Base-by-base conservation (phyloP, 2,888 invertebrate species). In the Parasteatoda lunata region DNA sequence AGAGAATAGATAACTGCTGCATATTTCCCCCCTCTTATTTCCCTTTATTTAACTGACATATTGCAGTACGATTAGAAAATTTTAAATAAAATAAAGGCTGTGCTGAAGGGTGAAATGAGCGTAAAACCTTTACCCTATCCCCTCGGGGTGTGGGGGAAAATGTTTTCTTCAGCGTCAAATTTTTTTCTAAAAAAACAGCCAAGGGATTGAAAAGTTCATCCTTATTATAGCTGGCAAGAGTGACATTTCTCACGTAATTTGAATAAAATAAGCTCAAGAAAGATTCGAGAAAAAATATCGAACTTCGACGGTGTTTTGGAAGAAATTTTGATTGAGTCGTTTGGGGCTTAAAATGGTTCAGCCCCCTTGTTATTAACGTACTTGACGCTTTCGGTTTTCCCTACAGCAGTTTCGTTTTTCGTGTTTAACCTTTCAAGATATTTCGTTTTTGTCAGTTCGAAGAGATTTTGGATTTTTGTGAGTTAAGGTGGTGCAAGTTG, bases 281-380 rank as follows among this genome's bases (percentile, higher is more conserved):
- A 9, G 9, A 70, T n/a, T 59, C n/a, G 52, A n/a, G 13, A 13
- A n/a, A 5, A 6, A 8, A n/a, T 45, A 8, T 77, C 69, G 45
- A 69, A 9, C 49, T 7, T 51, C 59, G 59, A n/a, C 6, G 11
- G n/a, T 0, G 8, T 9, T 59, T 30, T 30, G 30, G 59, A 7
- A n/a, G n/a, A 59, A 59, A 8, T 8, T 9, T 59, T 80, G 80
- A 80, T 80, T 80, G 80, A 77, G 66, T 59, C 59, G 52, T 77
- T 30, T 7, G 51, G 15, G 66, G 59, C 52, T 45, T 6, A 59
- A 59, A 59, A 59, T 59, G 59, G 59, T 59, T 59, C n/a, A 9
- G 59, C 59, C 30, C 71, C n/a, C 73, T 65, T 80, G 72, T 76
- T 82, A 82, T 76, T 82, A 70, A 82, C 51, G 70, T 45, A 51